Base-by-base conservation (phyloP, 2,113 vertebrate genomes). In the Microtus pennsylvanicus region DNA sequence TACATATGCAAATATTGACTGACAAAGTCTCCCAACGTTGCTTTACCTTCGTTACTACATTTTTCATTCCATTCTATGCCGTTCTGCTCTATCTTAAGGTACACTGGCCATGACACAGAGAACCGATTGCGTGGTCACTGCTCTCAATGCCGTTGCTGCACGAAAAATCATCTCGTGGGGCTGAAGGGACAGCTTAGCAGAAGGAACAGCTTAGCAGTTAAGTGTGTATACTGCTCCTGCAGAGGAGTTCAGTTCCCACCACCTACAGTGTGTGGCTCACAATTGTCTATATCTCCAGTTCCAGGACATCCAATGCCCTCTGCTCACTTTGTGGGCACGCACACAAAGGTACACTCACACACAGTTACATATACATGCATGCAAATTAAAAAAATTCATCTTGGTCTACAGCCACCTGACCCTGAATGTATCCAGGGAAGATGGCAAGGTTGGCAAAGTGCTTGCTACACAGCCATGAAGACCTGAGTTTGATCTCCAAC, bases 61-160 rank as follows among this genome's bases (percentile, higher is more conserved):
- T 92, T 96, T 78, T 35, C 30, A 55, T 77, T 87, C n/a, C 45
- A 42, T 93, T 80, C 45, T 95, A 7, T 92, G 82, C 33, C 42
- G 2, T 94, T 78, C 22, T 33, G 13, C 33, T 69, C 90, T n/a
- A 52, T 58, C 70, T 42, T n/a, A 58, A 94, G 87, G 82, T 47
- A 69, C 11, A 11, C 16, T 63, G 24, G 70, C 75, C 28, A 83
- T 85, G 33, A 52, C 28, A 28, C 26, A 87, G 78, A n/a, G 78
- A 55, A 22, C 50, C 5, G 78, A 58, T n/a, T n/a, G 22, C 78
- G 24, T 24, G 50, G 78, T 55, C 50, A n/a, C 50, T 22, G 77
- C 3, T 80, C 47, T 80, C 77, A 80, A 28, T 52, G 47, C 17
- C 24, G 3, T 16, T 75, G 33, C 11, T 86, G 50, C n/a, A 58